These are phyloP conservation scores for Gonatopus flavifemur DNA, from an alignment of 1,140 invertebrate genomes.

Conservation along the genomic window DNA sequence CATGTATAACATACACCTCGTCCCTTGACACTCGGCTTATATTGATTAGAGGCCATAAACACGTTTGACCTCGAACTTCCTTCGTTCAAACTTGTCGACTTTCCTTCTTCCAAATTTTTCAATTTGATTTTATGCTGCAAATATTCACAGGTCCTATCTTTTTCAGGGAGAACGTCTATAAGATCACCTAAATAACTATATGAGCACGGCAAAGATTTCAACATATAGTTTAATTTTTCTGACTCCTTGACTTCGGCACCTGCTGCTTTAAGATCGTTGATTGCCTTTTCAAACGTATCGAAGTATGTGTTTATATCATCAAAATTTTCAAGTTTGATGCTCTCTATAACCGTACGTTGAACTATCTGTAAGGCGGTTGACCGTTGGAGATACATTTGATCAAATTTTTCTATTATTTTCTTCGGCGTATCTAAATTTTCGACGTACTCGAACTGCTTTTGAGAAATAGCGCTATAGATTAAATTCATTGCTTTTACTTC, in stretches of 20 bases:
- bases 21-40: neutral
- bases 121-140: conserved; percentile 2
- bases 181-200: conserved; percentile 41
- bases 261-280: conserved; percentile 31
- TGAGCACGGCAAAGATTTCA: conserved; percentile 32
- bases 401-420: conserved; percentile 31
- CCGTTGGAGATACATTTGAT: conserved; percentile 29
- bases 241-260: conserved; percentile 23
- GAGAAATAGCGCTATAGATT: conserved; percentile 25
- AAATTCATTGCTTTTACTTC: conserved; percentile 26
- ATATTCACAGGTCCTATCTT: conserved; percentile 2
- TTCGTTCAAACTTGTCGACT: neutral
- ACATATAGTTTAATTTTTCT: conserved; percentile 40
- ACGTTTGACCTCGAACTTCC: no score
- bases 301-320: conserved; percentile 23
- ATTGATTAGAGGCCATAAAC: no score
- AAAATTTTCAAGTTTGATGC: conserved; percentile 29
- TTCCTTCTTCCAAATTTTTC: neutral
- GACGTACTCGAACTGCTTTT: conserved; percentile 31
- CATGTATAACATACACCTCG: conserved; percentile 1
- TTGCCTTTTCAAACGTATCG: conserved; percentile 30
- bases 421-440: conserved; percentile 18
- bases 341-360: conserved; percentile 34
- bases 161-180: conserved; percentile 14
- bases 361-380: conserved; percentile 31